Conservation (phyloP, 2,888 invertebrate genomes). For the Drosophila fungiperda region DNA sequence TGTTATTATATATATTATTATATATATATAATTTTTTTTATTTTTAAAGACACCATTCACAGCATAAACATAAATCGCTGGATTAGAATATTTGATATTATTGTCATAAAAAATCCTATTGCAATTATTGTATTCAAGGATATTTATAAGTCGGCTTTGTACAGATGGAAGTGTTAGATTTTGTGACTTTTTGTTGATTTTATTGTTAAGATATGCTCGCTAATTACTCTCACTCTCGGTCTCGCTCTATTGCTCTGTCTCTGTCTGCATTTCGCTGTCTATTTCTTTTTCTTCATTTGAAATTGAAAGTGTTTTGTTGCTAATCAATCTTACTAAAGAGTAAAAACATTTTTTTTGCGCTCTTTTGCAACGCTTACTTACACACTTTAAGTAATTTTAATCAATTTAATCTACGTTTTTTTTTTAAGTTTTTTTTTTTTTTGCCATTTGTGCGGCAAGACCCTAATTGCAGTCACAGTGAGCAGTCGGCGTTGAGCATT, state of each 20-base stretch:
- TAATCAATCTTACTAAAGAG: constrained; percentile 64
- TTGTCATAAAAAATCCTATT: background rate
- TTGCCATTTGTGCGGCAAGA: background rate
- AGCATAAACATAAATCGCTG: background rate
- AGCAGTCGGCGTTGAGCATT: constrained; percentile 12
- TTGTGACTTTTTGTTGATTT: constrained; percentile 29
- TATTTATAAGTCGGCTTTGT: constrained; percentile 1
- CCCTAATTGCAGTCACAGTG: constrained; percentile 5
- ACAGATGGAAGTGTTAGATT: background rate
- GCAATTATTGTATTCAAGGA: background rate
- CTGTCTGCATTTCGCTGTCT: constrained; percentile 9
- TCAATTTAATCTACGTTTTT: constrained; percentile 25
- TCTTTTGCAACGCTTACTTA: constrained; percentile 45
- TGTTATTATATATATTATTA: too few species aligned
- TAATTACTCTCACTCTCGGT: constrained; percentile 35
- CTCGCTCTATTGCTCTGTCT: background rate
- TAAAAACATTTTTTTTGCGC: constrained; percentile 34
- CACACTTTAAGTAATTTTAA: constrained; percentile 29
- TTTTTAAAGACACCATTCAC: background rate
- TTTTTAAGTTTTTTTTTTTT: background rate
- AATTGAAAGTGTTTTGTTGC: constrained; percentile 66
- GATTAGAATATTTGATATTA: background rate
- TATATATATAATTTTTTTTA: background rate
- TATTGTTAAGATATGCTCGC: constrained; percentile 56
- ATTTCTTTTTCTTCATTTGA: constrained; percentile 42